Evolutionary conservation across 1,140 invertebrate genomes (phyloP).

Genomic region (Ectropis grisescens): DNA sequence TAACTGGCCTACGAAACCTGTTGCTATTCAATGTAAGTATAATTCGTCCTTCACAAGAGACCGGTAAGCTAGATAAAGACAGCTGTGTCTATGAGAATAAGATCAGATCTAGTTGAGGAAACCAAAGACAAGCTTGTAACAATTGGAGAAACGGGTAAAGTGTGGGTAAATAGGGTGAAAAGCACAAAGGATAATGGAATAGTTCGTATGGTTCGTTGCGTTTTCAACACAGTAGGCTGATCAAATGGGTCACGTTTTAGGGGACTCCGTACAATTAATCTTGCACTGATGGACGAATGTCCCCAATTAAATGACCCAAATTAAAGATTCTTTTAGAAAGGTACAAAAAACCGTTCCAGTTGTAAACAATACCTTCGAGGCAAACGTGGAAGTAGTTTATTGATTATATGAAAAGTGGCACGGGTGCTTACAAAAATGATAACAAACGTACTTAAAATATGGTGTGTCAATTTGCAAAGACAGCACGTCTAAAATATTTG

Average conservation of each 20-base stretch:
- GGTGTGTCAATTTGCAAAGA: no score
- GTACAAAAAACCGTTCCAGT: no score
- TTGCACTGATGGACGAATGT: neutral
- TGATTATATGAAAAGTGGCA: no score
- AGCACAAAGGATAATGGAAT: constrained; percentile 25
- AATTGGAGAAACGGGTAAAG: constrained; percentile 26
- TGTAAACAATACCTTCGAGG: no score
- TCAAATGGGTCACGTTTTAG: neutral
- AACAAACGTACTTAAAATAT: no score
- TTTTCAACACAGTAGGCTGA: neutral
- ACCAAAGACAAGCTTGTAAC: constrained; percentile 12
- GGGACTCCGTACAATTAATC: neutral
- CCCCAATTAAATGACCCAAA: no score
- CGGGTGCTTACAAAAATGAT: no score
- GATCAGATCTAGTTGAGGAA: constrained; percentile 29
- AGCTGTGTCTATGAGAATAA: constrained; percentile 39
- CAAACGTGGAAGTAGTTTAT: no score
- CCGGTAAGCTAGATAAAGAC: constrained; percentile 36
- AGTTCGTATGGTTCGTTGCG: neutral
- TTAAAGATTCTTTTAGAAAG: no score
- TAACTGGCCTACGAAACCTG: neutral
- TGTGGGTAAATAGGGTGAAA: constrained; percentile 14
- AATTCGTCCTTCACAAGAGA: constrained; percentile 26
- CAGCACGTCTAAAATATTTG: no score
- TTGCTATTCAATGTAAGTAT: constrained; percentile 4